Evolutionary conservation across 2,888 invertebrate genomes (phyloP).

Genomic region (Leucania comma): DNA sequence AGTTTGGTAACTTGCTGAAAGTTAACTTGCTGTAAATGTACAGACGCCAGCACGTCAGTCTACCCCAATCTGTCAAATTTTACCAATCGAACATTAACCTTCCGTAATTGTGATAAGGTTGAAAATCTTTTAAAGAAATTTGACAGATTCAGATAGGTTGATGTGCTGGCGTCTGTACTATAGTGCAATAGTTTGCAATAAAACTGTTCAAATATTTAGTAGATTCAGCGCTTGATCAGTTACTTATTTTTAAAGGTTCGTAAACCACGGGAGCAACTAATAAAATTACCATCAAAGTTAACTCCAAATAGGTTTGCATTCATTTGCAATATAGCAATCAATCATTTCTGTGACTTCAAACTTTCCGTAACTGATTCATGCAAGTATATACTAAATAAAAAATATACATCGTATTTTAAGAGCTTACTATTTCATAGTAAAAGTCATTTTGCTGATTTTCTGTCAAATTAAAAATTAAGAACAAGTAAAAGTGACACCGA

Average conservation of each 20-base stretch:
- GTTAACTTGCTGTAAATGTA: conserved; percentile 14
- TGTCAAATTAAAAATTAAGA: neutral
- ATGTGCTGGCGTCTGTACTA: too few relatives aligned
- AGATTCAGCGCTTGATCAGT: conserved; percentile 2
- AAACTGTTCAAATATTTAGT: neutral
- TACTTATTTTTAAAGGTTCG: neutral
- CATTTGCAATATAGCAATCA: neutral
- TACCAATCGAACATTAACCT: too few relatives aligned
- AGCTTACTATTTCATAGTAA: neutral
- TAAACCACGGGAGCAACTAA: neutral
- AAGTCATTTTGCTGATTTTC: neutral
- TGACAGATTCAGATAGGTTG: too few relatives aligned
- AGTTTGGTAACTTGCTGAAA: neutral
- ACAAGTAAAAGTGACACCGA: neutral
- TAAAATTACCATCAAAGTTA: neutral
- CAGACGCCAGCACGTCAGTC: too few relatives aligned
- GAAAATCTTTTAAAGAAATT: too few relatives aligned
- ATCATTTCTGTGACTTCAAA: conserved; percentile 2
- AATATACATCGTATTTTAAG: neutral
- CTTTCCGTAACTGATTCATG: neutral
- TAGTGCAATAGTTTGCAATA: conserved; percentile 3
- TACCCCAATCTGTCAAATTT: too few relatives aligned
- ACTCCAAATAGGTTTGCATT: neutral
- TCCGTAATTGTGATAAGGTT: too few relatives aligned
- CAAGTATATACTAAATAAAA: neutral